Percentiles rank a stretch among this genome's conserved stretches.
phyloP scores from a whole-genome alignment of 2,888 invertebrate genomes.

The Pristionchus arcanus region DNA sequence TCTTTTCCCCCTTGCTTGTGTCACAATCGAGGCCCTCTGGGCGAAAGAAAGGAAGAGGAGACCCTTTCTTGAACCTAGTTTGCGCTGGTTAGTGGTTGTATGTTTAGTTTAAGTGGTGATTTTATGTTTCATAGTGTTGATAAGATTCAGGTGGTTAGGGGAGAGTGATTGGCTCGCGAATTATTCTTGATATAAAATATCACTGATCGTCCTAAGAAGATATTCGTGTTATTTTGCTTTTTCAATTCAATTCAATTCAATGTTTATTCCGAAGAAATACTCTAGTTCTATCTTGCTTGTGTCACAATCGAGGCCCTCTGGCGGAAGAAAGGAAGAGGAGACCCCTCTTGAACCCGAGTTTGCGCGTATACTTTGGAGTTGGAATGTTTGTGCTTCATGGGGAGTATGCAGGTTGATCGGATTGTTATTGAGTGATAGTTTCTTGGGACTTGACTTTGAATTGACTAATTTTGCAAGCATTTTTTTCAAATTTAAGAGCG shows the following conservation, averaged over 20 bases:
- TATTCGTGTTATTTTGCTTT: no score
- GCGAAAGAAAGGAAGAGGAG: not conserved
- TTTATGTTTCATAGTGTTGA: no score
- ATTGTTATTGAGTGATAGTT: not conserved
- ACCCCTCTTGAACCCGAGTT: not conserved
- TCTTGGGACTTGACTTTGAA: not conserved
- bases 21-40: conserved; percentile 5
- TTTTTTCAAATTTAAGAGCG: no score
- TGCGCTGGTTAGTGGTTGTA: not conserved
- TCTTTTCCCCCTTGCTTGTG: not conserved
- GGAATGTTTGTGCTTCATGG: not conserved
- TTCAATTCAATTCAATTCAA: no score
- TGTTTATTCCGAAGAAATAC: no score
- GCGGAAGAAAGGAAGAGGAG: not conserved
- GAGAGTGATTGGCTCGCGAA: no score
- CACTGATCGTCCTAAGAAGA: no score
- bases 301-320: conserved; percentile 5
- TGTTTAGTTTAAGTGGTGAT: not conserved
- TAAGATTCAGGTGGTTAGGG: no score
- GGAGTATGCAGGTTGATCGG: not conserved
- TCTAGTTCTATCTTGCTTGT: not conserved
- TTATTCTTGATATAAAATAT: no score
- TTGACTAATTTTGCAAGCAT: no score
- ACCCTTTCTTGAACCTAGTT: not conserved
- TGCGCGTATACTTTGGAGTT: no score